Evolutionary conservation across 2,888 invertebrate species (phyloP).

Genomic region (Tolmerus cingulatus): DNA sequence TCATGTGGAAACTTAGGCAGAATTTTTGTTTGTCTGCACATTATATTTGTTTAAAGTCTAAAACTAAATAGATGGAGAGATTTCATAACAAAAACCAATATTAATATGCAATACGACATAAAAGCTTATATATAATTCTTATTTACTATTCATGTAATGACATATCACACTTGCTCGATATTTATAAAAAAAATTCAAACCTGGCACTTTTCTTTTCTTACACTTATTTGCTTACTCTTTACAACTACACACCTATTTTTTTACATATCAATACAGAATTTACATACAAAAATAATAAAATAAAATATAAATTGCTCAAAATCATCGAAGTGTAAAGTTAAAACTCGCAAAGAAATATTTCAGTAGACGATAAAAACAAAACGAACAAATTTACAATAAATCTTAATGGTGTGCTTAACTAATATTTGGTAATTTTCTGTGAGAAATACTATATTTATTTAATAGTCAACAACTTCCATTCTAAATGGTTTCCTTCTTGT

Average conservation of each 20-base stretch:
- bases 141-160: slow-evolving; percentile 9
- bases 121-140: background rate
- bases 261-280: background rate
- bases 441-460: slow-evolving; percentile 51
- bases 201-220: slow-evolving; percentile 38
- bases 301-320: background rate
- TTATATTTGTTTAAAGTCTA: background rate
- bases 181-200: slow-evolving; percentile 31
- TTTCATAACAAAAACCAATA: background rate
- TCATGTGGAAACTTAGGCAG: background rate
- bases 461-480: slow-evolving; percentile 69
- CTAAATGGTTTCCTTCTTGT: slow-evolving; percentile 66
- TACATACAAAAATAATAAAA: background rate
- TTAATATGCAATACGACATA: background rate
- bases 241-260: slow-evolving; percentile 17
- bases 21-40: background rate
- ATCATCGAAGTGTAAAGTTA: background rate
- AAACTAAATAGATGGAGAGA: background rate
- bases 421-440: slow-evolving; percentile 8
- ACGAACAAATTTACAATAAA: background rate
- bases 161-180: slow-evolving; percentile 39
- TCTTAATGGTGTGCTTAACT: background rate
- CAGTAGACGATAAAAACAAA: background rate
- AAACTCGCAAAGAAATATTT: background rate
- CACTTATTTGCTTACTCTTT: slow-evolving; percentile 15